Evolutionary conservation across 2,888 invertebrate genomes (phyloP), one percentile per base, ranked within the genome.

Genomic region (Coecobrya sp.): DNA sequence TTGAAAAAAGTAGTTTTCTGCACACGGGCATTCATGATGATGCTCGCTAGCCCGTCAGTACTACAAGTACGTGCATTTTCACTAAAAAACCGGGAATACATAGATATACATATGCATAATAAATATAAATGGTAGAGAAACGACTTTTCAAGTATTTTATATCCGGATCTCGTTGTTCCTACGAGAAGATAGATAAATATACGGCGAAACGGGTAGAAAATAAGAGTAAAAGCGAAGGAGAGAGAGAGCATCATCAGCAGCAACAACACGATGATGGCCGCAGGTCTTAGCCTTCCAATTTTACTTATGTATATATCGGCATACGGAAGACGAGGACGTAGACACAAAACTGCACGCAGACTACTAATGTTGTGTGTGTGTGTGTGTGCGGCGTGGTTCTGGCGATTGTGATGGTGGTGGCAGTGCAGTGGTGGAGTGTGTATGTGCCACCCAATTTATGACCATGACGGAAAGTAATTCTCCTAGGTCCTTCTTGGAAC

Each of bases 371-470:
- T 65, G 70, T 70, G 52, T 59, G 13, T 86, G 52, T 59, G 13
- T 86, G 27, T 59, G 79, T 45, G 25, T 19, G 45, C 25, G 22
- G 65, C 49, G 68, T 86, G 52, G 91, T 49, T 52, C 62, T 30
- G 65, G 81, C n/a, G 88, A 88, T 79, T 45, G 76, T 42, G 52
- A 88, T 62, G 59, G 70, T 73, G 68, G 73, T 16, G 27, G 30
- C 52, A 25, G 70, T 55, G 30, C 52, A 25, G 70, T 55, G 42
- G 59, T 59, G 76, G 76, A 76, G 86, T 86, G 70, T 86, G 90
- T 89, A 25, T 91, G 87, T 91, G 91, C 91, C 91, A 91, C 82
- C 91, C 91, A 91, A 91, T 91, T 91, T 91, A 91, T 91, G 91
- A 91, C 91, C 91, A 87, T 91, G 91, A 91, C 91, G 84, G 91